Evolutionary conservation across 2,888 invertebrate genomes (phyloP).

Genomic region (Omphaloscelis lunosa): DNA sequence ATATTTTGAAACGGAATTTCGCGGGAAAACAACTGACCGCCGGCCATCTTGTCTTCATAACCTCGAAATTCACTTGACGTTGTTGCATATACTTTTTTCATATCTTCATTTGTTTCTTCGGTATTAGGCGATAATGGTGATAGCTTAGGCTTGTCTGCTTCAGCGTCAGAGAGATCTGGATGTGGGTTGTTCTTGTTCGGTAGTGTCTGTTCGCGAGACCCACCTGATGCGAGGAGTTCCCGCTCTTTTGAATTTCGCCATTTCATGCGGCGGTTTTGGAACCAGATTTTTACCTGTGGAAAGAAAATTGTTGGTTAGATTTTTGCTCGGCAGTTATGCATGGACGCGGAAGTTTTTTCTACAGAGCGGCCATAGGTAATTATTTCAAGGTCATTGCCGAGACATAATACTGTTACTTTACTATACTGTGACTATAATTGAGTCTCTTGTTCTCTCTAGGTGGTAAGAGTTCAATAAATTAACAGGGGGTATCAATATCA

Average conservation of each 20-base stretch:
- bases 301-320: constrained; percentile 17
- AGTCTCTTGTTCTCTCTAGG: not conserved
- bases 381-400: too few species aligned
- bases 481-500: not conserved
- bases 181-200: constrained; percentile 99
- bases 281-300: constrained; percentile 93
- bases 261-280: constrained; percentile 99
- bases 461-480: not conserved
- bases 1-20: constrained; percentile 79
- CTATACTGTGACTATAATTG: too few species aligned
- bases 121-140: constrained; percentile 90
- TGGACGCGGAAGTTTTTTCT: too few species aligned
- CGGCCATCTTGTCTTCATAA: constrained; percentile 85
- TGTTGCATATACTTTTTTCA: constrained; percentile 81
- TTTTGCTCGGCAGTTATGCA: not conserved
- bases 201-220: constrained; percentile 98
- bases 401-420: too few species aligned
- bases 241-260: constrained; percentile 99
- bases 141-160: constrained; percentile 94
- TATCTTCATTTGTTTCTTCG: constrained; percentile 79
- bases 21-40: constrained; percentile 75
- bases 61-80: constrained; percentile 75
- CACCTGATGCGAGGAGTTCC: constrained; percentile 97
- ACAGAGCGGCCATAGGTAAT: too few species aligned
- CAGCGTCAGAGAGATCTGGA: constrained; percentile 97